Base-by-base conservation (phyloP, 2,888 invertebrate species). In the Automeris io region DNA sequence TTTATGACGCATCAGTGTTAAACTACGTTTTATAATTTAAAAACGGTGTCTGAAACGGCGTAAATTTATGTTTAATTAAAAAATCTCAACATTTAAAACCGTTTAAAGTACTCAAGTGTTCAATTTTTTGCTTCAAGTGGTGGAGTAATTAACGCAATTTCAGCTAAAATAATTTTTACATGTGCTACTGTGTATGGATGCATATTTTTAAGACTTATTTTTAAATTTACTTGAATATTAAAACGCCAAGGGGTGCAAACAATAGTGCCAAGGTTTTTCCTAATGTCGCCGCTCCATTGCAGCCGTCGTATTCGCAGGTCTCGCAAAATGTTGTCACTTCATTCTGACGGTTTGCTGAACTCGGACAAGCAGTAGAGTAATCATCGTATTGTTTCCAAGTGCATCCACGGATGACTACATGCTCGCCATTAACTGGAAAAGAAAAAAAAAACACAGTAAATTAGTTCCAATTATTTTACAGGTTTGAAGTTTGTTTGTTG, bases 221-320 rank as follows among this genome's bases (percentile, higher is more conserved):
- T n/a, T n/a, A n/a, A n/a, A 16, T 9, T 70, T 78, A 86, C 70
- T 85, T 85, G 56, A 83, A 83, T 33, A 85, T 68, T 2, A 85
- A 48, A 18, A 83, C 52, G 13, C 67, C 68, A 2, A 86, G 53
- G 3, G 87, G 82, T 2, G 82, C 81, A 11, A 77, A 44, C 21
- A 87, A 53, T 13, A 88, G 52, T 1, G 88, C 78, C 18, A 82
- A 40, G 8, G 87, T 82, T 39, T 74, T 81, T 47, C 78, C 78
- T 32, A 88, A 55, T 7, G 83, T 66, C 2, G 81, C 65, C 2
- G 89, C 90, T 1, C 88, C 81, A 57, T 92, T 93, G 77, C 93
- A 93, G 2, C 90, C 89, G 49, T 92, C 92, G 19, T 87, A 87
- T 40, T 91, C 90, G 62, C 93, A 93, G 39, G 91, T 91, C 60